These are phyloP conservation scores for Arrhopalites spinosus DNA, from an alignment of 2,888 invertebrate species.

Conservation along the genomic window DNA sequence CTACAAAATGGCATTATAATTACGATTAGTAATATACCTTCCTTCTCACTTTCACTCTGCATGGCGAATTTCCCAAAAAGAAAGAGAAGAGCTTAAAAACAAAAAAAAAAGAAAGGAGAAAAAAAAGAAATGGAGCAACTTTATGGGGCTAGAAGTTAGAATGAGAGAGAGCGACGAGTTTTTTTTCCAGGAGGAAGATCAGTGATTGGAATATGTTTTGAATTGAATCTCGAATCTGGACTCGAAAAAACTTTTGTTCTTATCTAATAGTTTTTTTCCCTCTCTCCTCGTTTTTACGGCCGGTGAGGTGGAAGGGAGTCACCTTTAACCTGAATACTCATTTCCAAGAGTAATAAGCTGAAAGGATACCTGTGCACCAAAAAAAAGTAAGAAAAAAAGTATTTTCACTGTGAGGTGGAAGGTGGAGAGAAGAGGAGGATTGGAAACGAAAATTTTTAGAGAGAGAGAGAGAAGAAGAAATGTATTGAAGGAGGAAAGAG, in stretches of 20 bases:
- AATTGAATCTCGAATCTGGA: constrained; percentile 22
- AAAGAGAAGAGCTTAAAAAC: background rate
- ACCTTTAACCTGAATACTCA: background rate
- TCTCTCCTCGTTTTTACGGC: constrained; percentile 23
- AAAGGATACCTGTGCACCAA: background rate
- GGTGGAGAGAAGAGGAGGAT: constrained; percentile 1
- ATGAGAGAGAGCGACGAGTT: background rate
- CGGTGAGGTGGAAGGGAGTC: background rate
- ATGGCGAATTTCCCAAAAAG: too few relatives aligned
- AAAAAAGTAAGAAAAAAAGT: background rate
- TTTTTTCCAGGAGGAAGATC: constrained; percentile 16
- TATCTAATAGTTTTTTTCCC: constrained; percentile 29
- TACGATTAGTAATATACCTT: background rate
- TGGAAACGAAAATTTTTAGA: background rate
- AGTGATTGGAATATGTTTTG: constrained; percentile 37
- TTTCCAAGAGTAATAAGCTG: background rate
- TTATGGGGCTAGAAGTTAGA: background rate
- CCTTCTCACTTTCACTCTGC: too few relatives aligned
- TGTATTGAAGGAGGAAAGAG: background rate
- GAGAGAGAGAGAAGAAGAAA: background rate
- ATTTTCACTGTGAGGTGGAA: background rate
- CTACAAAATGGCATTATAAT: background rate
- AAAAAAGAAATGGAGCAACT: background rate
- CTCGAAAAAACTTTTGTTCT: constrained; percentile 33
- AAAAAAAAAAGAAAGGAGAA: background rate